These are phyloP conservation scores for Melanerpes formicivorus DNA, from an alignment of 2,113 vertebrate species.

Conservation along the genomic window DNA sequence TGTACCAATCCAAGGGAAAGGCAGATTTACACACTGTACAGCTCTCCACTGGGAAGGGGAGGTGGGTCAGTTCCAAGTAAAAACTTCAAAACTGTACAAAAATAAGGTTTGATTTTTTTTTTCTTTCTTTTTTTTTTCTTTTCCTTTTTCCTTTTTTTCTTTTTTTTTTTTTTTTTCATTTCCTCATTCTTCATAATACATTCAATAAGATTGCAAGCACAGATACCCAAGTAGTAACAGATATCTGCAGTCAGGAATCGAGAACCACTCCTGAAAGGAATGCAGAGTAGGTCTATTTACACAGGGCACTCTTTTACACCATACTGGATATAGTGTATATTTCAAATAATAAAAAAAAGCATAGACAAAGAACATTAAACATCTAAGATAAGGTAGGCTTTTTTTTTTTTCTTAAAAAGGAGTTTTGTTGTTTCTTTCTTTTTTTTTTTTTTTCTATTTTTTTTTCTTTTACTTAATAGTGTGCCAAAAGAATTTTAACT, in stretches of 20 bases:
- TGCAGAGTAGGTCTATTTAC: slow-evolving; percentile 74
- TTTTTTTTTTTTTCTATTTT: no score
- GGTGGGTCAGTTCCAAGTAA: slow-evolving; percentile 83
- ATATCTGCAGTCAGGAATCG: slow-evolving; percentile 75
- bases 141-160: slow-evolving; percentile 56
- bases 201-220: slow-evolving; percentile 84
- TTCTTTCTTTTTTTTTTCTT: neutral
- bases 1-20: slow-evolving; percentile 84
- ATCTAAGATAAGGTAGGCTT: slow-evolving; percentile 77
- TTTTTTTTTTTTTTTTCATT: slow-evolving; percentile 49
- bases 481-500: slow-evolving; percentile 84
- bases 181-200: slow-evolving; percentile 81
- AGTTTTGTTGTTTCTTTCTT: slow-evolving; percentile 38
- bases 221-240: slow-evolving; percentile 72
- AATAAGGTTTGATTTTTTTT: slow-evolving; percentile 81
- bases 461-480: slow-evolving; percentile 77
- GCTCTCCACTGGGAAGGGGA: slow-evolving; percentile 75
- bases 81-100: slow-evolving; percentile 90
- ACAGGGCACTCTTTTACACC: slow-evolving; percentile 75
- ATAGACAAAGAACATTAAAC: slow-evolving; percentile 75
- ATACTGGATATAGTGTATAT: slow-evolving; percentile 68
- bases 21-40: slow-evolving; percentile 82
- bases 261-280: slow-evolving; percentile 76
- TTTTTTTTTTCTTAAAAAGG: neutral
- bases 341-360: slow-evolving; percentile 75